phyloP scores from a whole-genome alignment of 2,797 vertebrate species.

The Fistularia tabacaria region DNA sequence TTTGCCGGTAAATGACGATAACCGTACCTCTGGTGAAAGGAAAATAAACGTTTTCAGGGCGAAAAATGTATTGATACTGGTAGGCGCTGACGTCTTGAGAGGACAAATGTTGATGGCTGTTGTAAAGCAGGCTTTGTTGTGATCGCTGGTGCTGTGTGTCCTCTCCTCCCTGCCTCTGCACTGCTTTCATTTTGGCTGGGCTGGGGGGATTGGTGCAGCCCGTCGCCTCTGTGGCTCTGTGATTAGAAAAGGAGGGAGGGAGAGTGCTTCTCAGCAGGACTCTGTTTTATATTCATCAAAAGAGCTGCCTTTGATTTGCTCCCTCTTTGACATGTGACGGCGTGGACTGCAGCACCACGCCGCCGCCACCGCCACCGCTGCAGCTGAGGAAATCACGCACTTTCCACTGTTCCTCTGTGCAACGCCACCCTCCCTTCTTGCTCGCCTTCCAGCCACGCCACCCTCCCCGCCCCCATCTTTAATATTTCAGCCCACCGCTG shows the following conservation, averaged over 20 bases:
- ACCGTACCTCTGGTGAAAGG: no score
- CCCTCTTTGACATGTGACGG: constrained; percentile 80
- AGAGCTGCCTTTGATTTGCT: constrained; percentile 84
- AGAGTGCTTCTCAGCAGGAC: constrained; percentile 81
- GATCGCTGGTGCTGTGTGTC: constrained; percentile 66
- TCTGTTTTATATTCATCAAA: constrained; percentile 88
- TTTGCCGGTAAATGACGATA: no score
- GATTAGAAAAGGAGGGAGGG: constrained; percentile 77
- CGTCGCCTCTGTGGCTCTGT: constrained; percentile 71
- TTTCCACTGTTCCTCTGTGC: constrained; percentile 48
- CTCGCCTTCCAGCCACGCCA: constrained; percentile 24
- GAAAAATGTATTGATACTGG: no score
- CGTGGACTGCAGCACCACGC: constrained; percentile 70
- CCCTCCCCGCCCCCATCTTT: constrained; percentile 17
- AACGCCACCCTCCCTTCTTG: constrained; percentile 30
- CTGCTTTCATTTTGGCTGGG: constrained; percentile 73
- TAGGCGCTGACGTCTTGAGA: constrained; percentile 64
- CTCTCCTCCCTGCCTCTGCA: constrained; percentile 69
- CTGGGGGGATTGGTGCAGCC: constrained; percentile 64
- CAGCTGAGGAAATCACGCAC: constrained; percentile 77
- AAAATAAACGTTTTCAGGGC: no score
- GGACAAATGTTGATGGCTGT: constrained; percentile 79
- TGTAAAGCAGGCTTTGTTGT: constrained; percentile 80
- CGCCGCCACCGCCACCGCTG: constrained; percentile 24
- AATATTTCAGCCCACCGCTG: constrained; percentile 35